Conservation (phyloP, 2,797 vertebrate genomes). For the Sebastes wilsoni region DNA sequence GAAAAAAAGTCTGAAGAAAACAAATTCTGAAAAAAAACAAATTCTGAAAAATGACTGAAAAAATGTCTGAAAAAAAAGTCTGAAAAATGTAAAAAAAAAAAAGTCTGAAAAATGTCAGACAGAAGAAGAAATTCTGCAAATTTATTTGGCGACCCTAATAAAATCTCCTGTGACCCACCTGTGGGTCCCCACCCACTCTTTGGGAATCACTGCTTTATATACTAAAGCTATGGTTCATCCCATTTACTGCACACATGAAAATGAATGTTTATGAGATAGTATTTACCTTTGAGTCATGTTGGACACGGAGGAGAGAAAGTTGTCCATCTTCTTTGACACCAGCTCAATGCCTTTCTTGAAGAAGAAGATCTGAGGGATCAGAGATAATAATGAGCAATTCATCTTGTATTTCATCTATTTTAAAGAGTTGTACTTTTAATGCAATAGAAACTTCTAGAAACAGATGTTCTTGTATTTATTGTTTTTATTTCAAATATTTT, state of each 20-base stretch:
- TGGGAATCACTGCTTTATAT: not conserved
- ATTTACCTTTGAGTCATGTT: slow-evolving; percentile 91
- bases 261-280: not conserved
- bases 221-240: not conserved
- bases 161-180: too few species aligned
- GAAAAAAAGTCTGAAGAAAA: too few species aligned
- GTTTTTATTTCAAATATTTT: too few species aligned
- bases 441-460: not conserved
- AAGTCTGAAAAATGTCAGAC: too few species aligned
- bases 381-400: not conserved
- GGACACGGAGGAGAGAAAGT: slow-evolving; percentile 88
- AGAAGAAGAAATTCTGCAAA: too few species aligned
- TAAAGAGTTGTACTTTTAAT: not conserved
- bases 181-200: too few species aligned
- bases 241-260: not conserved
- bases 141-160: too few species aligned
- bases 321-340: slow-evolving; percentile 94
- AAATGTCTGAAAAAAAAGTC: too few species aligned
- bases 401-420: not conserved
- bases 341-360: slow-evolving; percentile 95
- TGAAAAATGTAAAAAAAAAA: too few species aligned
- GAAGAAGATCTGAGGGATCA: slow-evolving; percentile 88
- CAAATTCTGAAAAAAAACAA: too few species aligned
- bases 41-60: too few species aligned
- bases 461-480: not conserved